These are phyloP conservation scores for Chloroceryle amazona DNA, from an alignment of 2,797 vertebrate genomes.

Conservation along the genomic window DNA sequence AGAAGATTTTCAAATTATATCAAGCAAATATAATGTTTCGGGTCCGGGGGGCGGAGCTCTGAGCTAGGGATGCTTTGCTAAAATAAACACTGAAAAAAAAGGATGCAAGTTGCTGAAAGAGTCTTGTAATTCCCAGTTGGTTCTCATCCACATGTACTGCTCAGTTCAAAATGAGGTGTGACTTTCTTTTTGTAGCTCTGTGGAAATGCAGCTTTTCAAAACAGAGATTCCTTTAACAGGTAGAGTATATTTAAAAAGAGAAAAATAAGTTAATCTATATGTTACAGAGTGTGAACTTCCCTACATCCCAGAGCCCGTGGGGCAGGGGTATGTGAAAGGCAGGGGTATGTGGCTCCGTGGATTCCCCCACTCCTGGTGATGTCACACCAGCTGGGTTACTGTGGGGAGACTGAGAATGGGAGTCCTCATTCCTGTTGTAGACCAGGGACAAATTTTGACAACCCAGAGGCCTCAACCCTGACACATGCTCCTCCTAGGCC, in stretches of 20 bases:
- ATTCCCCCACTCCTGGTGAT: accelerated
- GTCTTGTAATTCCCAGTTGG: neutral
- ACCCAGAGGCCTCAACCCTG: neutral
- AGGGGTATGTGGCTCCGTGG: accelerated
- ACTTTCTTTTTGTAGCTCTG: neutral
- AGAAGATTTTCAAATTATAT: slow-evolving; percentile 23
- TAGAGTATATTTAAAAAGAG: neutral
- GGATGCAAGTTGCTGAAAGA: neutral
- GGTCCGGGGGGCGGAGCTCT: neutral
- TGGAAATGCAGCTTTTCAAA: neutral
- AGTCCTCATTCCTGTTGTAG: neutral
- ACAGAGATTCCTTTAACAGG: neutral
- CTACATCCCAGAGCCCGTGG: neutral
- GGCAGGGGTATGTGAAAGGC: too few relatives aligned
- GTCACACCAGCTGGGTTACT: neutral
- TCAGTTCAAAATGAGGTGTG: neutral
- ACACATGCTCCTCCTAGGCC: neutral
- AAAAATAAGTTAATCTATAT: neutral
- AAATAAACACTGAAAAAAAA: neutral
- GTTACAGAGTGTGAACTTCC: accelerated
- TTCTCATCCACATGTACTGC: neutral
- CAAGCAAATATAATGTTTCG: neutral
- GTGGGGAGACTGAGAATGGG: neutral
- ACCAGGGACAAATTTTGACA: neutral
- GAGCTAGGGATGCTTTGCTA: neutral